Conservation (phyloP, 53 echinoderm and acorn worm species). For the Glandiceps talaboti region DNA sequence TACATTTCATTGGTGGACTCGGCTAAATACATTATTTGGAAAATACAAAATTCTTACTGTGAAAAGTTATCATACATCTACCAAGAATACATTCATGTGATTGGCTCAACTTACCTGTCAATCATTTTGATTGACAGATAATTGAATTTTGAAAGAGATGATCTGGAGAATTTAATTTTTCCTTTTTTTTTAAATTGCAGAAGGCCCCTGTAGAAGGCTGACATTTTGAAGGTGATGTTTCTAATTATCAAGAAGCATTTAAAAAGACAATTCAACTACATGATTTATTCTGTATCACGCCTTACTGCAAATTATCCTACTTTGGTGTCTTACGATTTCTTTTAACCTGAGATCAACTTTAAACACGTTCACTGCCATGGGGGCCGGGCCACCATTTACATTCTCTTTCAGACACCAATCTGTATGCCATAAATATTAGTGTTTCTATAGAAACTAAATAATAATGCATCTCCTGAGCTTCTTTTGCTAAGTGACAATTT, state of each 20-base stretch:
- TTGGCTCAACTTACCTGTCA: neutral
- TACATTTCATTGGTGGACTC: neutral
- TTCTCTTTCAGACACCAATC: no score
- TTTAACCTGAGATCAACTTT: no score
- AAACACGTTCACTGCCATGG: no score
- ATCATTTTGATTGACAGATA: neutral
- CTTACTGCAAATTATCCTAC: no score
- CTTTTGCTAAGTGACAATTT: neutral
- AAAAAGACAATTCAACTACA: no score
- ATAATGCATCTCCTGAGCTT: neutral
- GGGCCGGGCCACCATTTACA: no score
- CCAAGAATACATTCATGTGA: neutral
- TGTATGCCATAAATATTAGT: no score
- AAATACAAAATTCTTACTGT: neutral
- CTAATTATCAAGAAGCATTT: no score
- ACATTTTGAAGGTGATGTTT: no score
- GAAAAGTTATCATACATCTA: neutral
- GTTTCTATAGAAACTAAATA: neutral
- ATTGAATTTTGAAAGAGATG: neutral
- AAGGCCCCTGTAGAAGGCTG: neutral
- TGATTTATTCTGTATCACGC: no score
- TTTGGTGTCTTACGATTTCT: no score
- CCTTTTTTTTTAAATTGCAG: neutral
- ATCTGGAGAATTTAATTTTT: neutral
- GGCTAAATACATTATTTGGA: neutral